Evolutionary conservation across 2,797 vertebrate species (phyloP).

Genomic region (Myotis findleyi): DNA sequence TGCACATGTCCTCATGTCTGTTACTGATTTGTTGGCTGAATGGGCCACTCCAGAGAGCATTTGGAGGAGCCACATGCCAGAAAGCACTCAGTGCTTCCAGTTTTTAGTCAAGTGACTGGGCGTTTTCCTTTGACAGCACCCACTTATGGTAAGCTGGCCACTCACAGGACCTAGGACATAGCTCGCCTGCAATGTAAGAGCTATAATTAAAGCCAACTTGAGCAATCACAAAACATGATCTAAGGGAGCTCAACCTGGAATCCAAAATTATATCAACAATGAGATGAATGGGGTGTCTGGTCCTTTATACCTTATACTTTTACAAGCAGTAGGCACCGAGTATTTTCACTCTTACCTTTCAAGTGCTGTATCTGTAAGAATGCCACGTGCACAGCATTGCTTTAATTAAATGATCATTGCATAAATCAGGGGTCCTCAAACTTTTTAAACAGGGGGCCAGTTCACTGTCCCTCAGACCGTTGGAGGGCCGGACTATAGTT

Average conservation of each 20-base stretch:
- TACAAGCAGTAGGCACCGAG: background rate
- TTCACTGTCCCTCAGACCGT: too few species aligned
- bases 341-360: background rate
- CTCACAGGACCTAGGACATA: background rate
- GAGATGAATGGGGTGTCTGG: background rate
- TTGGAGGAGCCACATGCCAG: background rate
- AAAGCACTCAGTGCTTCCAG: background rate
- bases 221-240: background rate
- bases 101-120: background rate
- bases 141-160: background rate
- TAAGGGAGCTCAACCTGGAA: background rate
- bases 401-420: background rate
- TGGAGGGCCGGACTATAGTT: too few species aligned
- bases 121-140: background rate
- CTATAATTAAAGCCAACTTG: conserved; percentile 4
- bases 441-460: too few species aligned
- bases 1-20: conserved; percentile 35
- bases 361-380: background rate
- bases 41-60: background rate
- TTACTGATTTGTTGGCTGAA: background rate
- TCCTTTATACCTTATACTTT: background rate
- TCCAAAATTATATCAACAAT: background rate
- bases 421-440: too few species aligned
- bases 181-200: background rate
- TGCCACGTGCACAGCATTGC: background rate